Evolutionary conservation across 2,113 vertebrate species (phyloP).

Genomic region (Myanophis thanlyinensis): DNA sequence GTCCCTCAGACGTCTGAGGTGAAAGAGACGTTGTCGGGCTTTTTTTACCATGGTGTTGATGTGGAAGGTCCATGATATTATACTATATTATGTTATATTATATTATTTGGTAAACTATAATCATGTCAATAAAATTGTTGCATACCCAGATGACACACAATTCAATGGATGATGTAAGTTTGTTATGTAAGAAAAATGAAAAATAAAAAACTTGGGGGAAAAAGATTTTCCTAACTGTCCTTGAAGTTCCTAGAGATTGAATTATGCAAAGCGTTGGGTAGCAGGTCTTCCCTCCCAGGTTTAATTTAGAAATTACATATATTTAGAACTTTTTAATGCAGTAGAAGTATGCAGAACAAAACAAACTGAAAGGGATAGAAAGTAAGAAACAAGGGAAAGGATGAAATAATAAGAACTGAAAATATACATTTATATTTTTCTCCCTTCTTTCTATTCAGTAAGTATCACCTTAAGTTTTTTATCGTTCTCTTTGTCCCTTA

Average conservation of each 20-base stretch:
- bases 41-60: too few relatives aligned
- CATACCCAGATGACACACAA: too few relatives aligned
- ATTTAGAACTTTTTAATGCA: neutral
- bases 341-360: neutral
- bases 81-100: too few relatives aligned
- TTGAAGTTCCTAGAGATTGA: neutral
- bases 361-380: neutral
- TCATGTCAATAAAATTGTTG: too few relatives aligned
- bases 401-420: neutral
- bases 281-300: neutral
- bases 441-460: neutral
- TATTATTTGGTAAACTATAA: too few relatives aligned
- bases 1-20: too few relatives aligned
- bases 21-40: too few relatives aligned
- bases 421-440: neutral
- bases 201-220: too few relatives aligned
- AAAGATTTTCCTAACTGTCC: neutral
- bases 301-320: neutral
- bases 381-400: neutral
- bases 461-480: neutral
- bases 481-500: neutral
- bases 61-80: too few relatives aligned
- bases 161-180: too few relatives aligned
- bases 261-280: neutral
- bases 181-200: too few relatives aligned